Evolutionary conservation across 2,888 invertebrate genomes (phyloP).

Genomic region (Lepidochrysops patricia): DNA sequence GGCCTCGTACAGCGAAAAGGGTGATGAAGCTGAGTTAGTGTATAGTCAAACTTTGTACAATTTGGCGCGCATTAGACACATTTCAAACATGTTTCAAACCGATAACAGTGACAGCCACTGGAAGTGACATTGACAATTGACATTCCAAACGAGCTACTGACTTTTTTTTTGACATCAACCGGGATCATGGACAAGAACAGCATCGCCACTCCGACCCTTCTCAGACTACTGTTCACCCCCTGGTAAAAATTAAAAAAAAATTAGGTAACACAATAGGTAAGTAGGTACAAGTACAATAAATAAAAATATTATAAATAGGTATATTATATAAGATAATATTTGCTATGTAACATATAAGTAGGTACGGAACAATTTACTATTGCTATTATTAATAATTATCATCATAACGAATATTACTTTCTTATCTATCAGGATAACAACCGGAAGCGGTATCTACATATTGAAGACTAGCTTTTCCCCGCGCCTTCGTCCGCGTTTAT

Average conservation of each 20-base stretch:
- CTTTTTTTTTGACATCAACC: constrained; percentile 53
- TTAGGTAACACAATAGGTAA: constrained; percentile 10
- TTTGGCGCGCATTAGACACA: not conserved
- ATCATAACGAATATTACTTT: not conserved
- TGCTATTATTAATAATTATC: not conserved
- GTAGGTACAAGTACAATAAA: not conserved
- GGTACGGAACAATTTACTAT: too few species aligned
- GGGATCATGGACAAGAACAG: constrained; percentile 51
- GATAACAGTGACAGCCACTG: not conserved
- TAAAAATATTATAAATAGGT: not conserved
- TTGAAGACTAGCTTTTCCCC: too few species aligned
- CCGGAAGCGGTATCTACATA: not conserved
- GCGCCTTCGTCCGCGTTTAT: too few species aligned
- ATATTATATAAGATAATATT: not conserved
- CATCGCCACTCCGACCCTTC: constrained; percentile 60
- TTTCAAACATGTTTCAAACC: not conserved
- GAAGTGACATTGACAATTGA: not conserved
- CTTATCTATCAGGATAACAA: not conserved
- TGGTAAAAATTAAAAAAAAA: constrained; percentile 35
- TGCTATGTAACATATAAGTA: too few species aligned
- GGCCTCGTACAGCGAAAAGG: too few species aligned
- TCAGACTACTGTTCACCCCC: constrained; percentile 54
- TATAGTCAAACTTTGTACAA: not conserved
- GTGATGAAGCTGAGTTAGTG: not conserved
- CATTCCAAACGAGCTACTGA: constrained; percentile 41